Percentiles rank a stretch among this genome's conserved stretches.
These are phyloP conservation scores for Caenorhabditis macrosperma DNA, from an alignment of 2,888 invertebrate species.

Conservation along the genomic window DNA sequence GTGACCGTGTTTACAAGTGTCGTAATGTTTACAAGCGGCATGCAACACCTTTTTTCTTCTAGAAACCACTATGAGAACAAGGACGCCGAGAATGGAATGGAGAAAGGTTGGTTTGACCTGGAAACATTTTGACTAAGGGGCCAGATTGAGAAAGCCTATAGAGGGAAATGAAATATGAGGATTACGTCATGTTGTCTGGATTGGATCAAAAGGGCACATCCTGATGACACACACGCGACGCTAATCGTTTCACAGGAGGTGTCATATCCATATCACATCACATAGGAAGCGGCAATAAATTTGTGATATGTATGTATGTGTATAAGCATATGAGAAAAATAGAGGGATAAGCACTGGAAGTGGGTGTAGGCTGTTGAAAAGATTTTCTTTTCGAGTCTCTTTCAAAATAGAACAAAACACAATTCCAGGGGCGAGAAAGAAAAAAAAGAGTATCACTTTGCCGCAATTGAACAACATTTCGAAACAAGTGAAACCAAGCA, in stretches of 20 bases:
- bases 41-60: too few relatives aligned
- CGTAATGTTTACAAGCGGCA: constrained; percentile 6
- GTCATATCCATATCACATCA: too few relatives aligned
- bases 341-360: background rate
- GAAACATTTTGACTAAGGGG: background rate
- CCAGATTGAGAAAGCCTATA: constrained; percentile 12
- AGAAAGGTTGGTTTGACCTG: constrained; percentile 51
- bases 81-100: constrained; percentile 57
- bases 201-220: constrained; percentile 20
- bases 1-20: constrained; percentile 14
- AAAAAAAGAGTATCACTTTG: constrained; percentile 46
- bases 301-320: background rate
- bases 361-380: background rate
- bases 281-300: background rate
- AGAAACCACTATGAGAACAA: constrained; percentile 39
- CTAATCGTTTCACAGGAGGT: constrained; percentile 25
- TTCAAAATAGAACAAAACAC: background rate
- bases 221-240: constrained; percentile 28
- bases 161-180: constrained; percentile 12
- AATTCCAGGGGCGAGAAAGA: constrained; percentile 34
- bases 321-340: background rate
- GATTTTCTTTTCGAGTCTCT: too few relatives aligned
- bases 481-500: constrained; percentile 10
- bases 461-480: constrained; percentile 48
- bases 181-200: constrained; percentile 36